Conservation (phyloP, 2,888 invertebrate genomes). For the Ganaspis brasiliensis region DNA sequence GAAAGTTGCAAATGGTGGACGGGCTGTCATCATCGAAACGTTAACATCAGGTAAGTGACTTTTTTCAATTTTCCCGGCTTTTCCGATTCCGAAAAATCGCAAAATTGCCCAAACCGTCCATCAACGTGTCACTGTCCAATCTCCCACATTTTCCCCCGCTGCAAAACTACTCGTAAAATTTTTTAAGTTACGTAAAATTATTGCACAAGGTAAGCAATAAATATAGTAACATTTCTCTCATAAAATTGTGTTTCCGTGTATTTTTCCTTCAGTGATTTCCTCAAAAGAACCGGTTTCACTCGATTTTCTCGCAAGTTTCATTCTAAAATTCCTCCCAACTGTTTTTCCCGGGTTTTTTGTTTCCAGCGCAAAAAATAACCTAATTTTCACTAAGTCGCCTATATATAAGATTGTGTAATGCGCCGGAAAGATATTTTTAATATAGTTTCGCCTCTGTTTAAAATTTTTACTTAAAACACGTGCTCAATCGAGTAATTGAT, state of each 20-base stretch:
- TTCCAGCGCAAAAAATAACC: slow-evolving; percentile 74
- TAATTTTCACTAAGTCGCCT: slow-evolving; percentile 52
- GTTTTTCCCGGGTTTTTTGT: slow-evolving; percentile 24
- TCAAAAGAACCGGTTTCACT: background rate
- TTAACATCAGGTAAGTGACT: slow-evolving; percentile 77
- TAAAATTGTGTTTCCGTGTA: background rate
- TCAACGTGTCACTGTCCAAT: background rate
- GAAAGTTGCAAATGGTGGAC: slow-evolving; percentile 79
- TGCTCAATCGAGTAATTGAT: slow-evolving; percentile 30
- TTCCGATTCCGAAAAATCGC: slow-evolving; percentile 11
- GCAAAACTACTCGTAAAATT: background rate
- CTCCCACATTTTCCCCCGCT: background rate
- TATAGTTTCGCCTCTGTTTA: slow-evolving; percentile 48
- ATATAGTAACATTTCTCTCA: slow-evolving; percentile 29
- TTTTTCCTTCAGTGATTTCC: background rate
- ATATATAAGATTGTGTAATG: slow-evolving; percentile 68
- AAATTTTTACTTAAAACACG: slow-evolving; percentile 36
- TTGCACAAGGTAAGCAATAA: slow-evolving; percentile 44
- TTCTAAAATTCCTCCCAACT: background rate
- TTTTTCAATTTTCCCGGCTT: slow-evolving; percentile 29
- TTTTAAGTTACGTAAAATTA: slow-evolving; percentile 50
- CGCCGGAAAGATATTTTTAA: slow-evolving; percentile 58
- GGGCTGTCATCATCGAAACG: slow-evolving; percentile 76
- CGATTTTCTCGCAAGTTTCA: background rate
- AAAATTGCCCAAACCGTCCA: slow-evolving; percentile 21